A percentile compares a stretch with the other conserved stretches of the same genome.
Conservation (phyloP, 2,113 vertebrate genomes). For the Atractosteus spatula region DNA sequence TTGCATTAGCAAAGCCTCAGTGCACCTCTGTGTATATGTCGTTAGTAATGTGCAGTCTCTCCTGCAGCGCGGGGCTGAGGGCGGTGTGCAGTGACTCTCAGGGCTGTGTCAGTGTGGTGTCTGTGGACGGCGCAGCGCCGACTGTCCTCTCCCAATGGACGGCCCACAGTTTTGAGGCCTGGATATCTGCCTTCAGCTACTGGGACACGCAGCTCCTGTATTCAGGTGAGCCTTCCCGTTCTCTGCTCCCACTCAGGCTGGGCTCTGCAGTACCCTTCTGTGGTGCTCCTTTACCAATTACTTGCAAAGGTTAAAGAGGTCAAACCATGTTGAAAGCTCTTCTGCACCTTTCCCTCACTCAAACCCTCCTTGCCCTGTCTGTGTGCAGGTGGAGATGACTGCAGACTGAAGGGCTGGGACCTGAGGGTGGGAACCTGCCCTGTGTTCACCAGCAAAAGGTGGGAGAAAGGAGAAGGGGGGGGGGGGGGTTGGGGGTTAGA, state of each 20-base stretch:
- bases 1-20: background rate
- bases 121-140: constrained; percentile 59
- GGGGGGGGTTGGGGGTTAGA: background rate
- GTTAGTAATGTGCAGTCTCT: background rate
- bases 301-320: no score
- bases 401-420: constrained; percentile 89
- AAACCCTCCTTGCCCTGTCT: background rate
- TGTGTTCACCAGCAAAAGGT: constrained; percentile 81
- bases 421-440: constrained; percentile 58
- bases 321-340: constrained; percentile 10
- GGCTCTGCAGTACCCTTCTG: background rate
- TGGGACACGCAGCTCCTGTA: constrained; percentile 86
- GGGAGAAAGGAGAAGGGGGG: background rate
- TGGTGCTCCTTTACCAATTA: no score
- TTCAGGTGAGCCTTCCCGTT: constrained; percentile 70
- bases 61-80: constrained; percentile 62
- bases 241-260: background rate
- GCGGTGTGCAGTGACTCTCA: constrained; percentile 86
- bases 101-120: constrained; percentile 75
- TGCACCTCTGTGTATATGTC: background rate
- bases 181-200: constrained; percentile 92
- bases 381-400: constrained; percentile 87
- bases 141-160: constrained; percentile 74
- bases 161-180: constrained; percentile 89
- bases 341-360: background rate